phyloP scores from a whole-genome alignment of 2,888 invertebrate species.

The Oscheius sp. region DNA sequence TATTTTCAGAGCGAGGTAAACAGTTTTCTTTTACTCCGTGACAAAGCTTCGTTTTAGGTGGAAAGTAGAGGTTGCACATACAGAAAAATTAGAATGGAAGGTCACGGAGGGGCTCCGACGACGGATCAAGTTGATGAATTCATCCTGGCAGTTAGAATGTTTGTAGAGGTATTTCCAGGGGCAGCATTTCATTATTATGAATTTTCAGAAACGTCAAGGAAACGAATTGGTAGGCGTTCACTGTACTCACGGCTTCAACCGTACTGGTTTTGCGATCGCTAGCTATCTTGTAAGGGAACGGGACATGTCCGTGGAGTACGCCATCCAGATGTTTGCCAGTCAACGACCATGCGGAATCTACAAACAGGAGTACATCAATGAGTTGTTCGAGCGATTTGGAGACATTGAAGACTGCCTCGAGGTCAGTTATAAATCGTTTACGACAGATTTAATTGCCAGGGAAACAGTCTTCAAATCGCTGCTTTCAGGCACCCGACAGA shows the following conservation, averaged over 20 bases:
- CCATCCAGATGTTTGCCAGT: conserved; percentile 82
- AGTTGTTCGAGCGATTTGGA: conserved; percentile 86
- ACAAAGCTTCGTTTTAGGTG: conserved; percentile 66
- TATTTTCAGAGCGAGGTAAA: conserved; percentile 84
- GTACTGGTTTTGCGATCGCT: conserved; percentile 93
- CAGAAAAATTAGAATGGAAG: conserved; percentile 79
- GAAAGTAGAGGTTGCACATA: conserved; percentile 77
- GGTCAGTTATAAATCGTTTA: conserved; percentile 24
- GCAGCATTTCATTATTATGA: too few relatives aligned
- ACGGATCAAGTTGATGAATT: conserved; percentile 87
- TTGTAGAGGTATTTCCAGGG: conserved; percentile 42
- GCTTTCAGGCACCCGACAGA: conserved; percentile 49
- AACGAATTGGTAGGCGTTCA: conserved; percentile 80
- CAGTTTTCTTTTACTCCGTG: background rate
- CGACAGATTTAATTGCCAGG: too few relatives aligned
- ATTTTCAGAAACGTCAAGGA: conserved; percentile 51
- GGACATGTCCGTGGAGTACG: conserved; percentile 81
- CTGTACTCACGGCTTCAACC: conserved; percentile 97
- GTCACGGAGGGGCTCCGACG: conserved; percentile 90
- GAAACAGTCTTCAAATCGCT: too few relatives aligned
- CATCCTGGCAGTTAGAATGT: conserved; percentile 87
- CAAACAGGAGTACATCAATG: conserved; percentile 92
- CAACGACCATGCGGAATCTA: conserved; percentile 93
- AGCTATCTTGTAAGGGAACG: conserved; percentile 87
- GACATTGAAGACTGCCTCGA: conserved; percentile 78